A percentile compares a stretch with the other conserved stretches of the same genome.
Conservation (phyloP, 2,113 vertebrate genomes). For the Oxyruncus cristatus region DNA sequence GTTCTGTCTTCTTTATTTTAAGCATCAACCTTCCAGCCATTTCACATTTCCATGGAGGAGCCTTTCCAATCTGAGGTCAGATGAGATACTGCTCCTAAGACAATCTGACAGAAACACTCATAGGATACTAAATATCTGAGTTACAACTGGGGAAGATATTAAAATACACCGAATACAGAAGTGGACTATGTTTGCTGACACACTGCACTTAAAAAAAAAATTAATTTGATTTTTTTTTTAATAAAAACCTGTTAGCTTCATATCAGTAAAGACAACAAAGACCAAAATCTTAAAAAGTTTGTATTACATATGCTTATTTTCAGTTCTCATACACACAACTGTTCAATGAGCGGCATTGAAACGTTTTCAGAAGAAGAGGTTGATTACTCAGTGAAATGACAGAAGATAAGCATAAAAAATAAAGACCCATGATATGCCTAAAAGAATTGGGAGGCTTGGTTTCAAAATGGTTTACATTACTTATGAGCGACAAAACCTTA, state of each 20-base stretch:
- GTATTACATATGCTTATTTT: not conserved
- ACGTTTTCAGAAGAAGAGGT: not conserved
- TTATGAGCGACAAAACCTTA: not conserved
- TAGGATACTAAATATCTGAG: slow-evolving; percentile 3
- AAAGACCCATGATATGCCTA: not conserved
- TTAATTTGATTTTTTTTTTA: accelerated
- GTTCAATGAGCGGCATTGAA: not conserved
- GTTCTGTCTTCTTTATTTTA: slow-evolving; percentile 18
- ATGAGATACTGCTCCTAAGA: not conserved
- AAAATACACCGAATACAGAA: not conserved
- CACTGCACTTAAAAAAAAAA: not conserved
- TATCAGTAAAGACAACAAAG: not conserved
- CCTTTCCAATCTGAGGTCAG: not conserved
- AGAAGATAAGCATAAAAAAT: not conserved
- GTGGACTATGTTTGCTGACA: not conserved
- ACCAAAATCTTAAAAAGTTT: not conserved
- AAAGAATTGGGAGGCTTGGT: not conserved
- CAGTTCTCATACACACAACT: not conserved
- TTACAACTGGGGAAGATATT: not conserved
- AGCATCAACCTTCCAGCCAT: not conserved
- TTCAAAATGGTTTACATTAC: not conserved
- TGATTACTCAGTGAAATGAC: not conserved
- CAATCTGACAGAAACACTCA: not conserved
- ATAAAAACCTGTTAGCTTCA: not conserved
- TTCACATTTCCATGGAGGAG: not conserved